Base-by-base conservation (phyloP, 1,140 invertebrate species). In the Hyles euphorbiae region DNA sequence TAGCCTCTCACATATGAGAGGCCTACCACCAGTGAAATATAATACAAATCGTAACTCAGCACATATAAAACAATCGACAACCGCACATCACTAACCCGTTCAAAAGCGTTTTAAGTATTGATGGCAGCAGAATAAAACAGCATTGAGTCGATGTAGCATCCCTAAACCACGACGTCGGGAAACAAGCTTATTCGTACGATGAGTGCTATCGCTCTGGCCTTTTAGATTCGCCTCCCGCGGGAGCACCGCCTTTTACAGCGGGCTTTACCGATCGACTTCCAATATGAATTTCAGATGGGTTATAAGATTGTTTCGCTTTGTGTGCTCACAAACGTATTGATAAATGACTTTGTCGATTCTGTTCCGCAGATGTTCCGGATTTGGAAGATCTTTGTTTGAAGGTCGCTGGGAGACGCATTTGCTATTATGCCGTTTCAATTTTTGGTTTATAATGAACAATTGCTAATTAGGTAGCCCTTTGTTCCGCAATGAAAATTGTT, bases 141-240 rank as follows among this genome's bases (percentile, higher is more conserved):
- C 74, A 83, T 82, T 82, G 81, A 82, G 76, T 81, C 76, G 75
- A 79, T 76, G 81, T 78, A 74, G 76, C 81, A 75, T 81, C 79
- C 64, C 70, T 81, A 88, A 87, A 81, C 81, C 82, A 69, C 72
- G 70, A 64, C 78, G 84, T 79, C 77, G 83, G 81, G 81, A 88
- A 88, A 88, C 85, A 86, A 77, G 85, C 85, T 88, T 88, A 88
- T 86, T 83, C 83, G 74, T 69, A 63, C 81, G 81, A 88, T 85
- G 85, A 86, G 85, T 86, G 83, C 81, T 81, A 84, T 83, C 80
- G 76, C 74, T 78, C 71, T 78, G 77, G 74, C 78, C 78, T 81
- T 74, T 81, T 70, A 76, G 74, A 65, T 64, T 67, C 70, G 53
- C 65, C 68, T 78, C 78, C 76, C 81, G 68, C 66, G 79, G 81